Base-by-base conservation (phyloP, 2,888 invertebrate species). In the Empis livida region DNA sequence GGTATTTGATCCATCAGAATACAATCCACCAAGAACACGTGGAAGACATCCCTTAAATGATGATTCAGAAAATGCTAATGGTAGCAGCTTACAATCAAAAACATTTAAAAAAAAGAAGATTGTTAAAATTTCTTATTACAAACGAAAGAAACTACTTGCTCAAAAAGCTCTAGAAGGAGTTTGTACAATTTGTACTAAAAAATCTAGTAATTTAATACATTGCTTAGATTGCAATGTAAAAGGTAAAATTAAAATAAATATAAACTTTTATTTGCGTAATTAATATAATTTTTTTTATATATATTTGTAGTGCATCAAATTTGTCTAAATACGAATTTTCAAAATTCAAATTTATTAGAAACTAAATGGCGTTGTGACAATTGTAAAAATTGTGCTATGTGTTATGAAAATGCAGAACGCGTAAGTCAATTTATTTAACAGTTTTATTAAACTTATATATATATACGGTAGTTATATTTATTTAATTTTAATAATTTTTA, bases 1-100 rank as follows among this genome's bases (percentile, higher is more conserved):
- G 62, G 87, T 89, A 0, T 89, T 88, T 61, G 88, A 89, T 67
- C 89, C 89, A 3, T 88, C 88, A 1, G 87, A 88, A 58, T 83
- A 82, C 55, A 84, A 86, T 65, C 70, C 84, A 35, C 85, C 87
- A 10, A 63, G 61, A 45, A 41, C 23, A 41, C 41, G 41, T n/a
- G 27, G 3, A 23, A 41, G 16, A n/a, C n/a, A 8, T 13, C 13
- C 13, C n/a, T 35, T 9, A 8, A 35, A n/a, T 35, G n/a, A 8
- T 35, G n/a, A 27, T 27, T 27, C 23, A 27, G 23, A 27, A 8
- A 27, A 27, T 9, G 9, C 23, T 2, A 27, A 27, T 27, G 9
- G 23, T 27, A 17, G 17, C 20, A 17, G 10, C 5, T 17, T 13
- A 10, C 39, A 16, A 39, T 39, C 39, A 4, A 39, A 39, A 17